phyloP scores from a whole-genome alignment of 2,888 invertebrate species.

The Drosophila testacea region DNA sequence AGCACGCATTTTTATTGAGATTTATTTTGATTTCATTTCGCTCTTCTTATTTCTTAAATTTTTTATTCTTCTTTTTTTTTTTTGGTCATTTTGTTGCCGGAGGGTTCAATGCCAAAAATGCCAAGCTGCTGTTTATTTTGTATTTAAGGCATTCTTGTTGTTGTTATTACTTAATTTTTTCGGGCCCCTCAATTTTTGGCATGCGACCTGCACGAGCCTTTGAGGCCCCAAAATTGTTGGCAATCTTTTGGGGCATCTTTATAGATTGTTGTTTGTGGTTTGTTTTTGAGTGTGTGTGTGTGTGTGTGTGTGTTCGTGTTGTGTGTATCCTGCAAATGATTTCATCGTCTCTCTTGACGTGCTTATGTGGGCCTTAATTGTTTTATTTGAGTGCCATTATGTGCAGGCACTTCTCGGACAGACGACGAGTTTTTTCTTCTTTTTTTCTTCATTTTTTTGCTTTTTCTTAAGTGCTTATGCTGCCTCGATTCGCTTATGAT shows the following conservation, averaged over 20 bases:
- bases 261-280: conserved; percentile 36
- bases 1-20: conserved; percentile 75
- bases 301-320: neutral
- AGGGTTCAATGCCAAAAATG: conserved; percentile 82
- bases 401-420: conserved; percentile 69
- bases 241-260: conserved; percentile 73
- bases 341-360: conserved; percentile 69
- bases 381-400: conserved; percentile 80
- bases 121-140: conserved; percentile 58
- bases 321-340: conserved; percentile 73
- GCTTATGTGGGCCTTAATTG: conserved; percentile 77
- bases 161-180: too few species aligned
- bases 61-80: conserved; percentile 15
- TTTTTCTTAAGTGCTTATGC: conserved; percentile 59
- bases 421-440: conserved; percentile 32
- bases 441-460: conserved; percentile 16
- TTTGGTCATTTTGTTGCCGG: conserved; percentile 54
- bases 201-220: conserved; percentile 82
- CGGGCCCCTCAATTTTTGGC: conserved; percentile 71
- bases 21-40: conserved; percentile 70
- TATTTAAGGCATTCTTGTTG: conserved; percentile 16
- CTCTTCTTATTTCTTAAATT: conserved; percentile 33
- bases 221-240: conserved; percentile 68
- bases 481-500: conserved; percentile 63
- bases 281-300: too few species aligned